Evolutionary conservation across 2,113 vertebrate species (phyloP), one percentile per base, ranked within the genome.

Genomic region (Phylloscopus trochiloides): DNA sequence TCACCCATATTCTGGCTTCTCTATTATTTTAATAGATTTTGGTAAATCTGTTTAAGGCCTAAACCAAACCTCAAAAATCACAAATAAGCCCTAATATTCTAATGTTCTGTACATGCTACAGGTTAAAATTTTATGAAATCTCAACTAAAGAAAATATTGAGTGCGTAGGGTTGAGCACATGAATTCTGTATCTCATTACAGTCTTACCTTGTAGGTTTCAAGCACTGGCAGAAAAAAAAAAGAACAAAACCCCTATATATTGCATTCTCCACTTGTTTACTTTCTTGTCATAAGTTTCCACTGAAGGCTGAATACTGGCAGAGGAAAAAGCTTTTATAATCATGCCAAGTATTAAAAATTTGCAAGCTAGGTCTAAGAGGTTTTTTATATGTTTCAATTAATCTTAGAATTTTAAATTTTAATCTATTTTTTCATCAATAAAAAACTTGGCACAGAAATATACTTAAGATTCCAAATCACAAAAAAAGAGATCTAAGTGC

Each of bases 81-180:
- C 8, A 51, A 43, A 55, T 51, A 89, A 70, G 31, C 21, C 28
- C n/a, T 32, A 68, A 16, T 54, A 77, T 70, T 88, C 47, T 31
- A 65, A 70, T 19, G 19, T 7, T 36, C 8, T 67, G 19, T 42
- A 73, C 12, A 34, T 40, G 40, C 63, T 43, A 28, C 26, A 55
- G 28, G 11, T 61, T 76, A 76, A 54, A 20, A 55, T 63, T 65
- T 63, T 55, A 80, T 22, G 17, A 80, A 80, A 59, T 51, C 29
- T 51, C 24, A 51, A 12, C 22, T 84, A 34, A 71, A 75, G 12
- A 38, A 91, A 43, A 36, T 29, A 83, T 3, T 58, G 45, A 40
- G 9, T 21, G 6, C 0, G 0, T 7, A 70, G 38, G 3, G 38
- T 63, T 68, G 73, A 80, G 43, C 9, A 51, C 17, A 63, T 4